These are phyloP conservation scores for Acanthopagrus latus DNA, from an alignment of 2,797 vertebrate species.

Conservation along the genomic window DNA sequence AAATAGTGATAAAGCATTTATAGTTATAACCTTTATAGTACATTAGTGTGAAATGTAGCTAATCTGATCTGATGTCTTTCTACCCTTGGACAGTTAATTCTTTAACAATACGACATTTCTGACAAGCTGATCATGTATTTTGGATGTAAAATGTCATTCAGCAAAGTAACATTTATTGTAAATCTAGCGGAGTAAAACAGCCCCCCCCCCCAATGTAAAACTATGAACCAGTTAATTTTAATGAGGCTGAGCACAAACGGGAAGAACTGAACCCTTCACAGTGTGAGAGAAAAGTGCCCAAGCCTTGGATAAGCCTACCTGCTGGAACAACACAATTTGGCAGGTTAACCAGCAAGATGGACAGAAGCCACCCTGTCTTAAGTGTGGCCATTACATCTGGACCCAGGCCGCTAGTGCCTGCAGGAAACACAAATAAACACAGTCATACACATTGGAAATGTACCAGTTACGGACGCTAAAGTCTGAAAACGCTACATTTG, in stretches of 20 bases:
- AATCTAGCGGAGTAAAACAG: background rate
- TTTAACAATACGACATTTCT: background rate
- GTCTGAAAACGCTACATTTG: background rate
- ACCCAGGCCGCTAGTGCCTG: constrained; percentile 44
- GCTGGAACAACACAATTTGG: background rate
- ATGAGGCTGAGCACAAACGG: background rate
- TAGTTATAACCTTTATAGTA: background rate
- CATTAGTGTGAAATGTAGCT: background rate
- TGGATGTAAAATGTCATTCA: background rate
- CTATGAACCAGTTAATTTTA: no score
- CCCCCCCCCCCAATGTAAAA: no score
- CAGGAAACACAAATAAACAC: constrained; percentile 9
- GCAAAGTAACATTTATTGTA: background rate
- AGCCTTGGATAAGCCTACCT: constrained; percentile 54
- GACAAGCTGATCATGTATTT: background rate
- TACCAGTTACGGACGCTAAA: background rate
- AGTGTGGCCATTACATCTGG: constrained; percentile 71
- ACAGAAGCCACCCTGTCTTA: constrained; percentile 54
- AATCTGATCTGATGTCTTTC: background rate
- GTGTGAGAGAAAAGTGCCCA: background rate
- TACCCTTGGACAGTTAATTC: background rate
- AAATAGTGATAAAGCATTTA: background rate
- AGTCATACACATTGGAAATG: background rate
- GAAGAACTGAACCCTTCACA: accelerated
- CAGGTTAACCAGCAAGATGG: constrained; percentile 57